Base-by-base conservation (phyloP, 2,113 vertebrate genomes). In the Scopus umbretta region DNA sequence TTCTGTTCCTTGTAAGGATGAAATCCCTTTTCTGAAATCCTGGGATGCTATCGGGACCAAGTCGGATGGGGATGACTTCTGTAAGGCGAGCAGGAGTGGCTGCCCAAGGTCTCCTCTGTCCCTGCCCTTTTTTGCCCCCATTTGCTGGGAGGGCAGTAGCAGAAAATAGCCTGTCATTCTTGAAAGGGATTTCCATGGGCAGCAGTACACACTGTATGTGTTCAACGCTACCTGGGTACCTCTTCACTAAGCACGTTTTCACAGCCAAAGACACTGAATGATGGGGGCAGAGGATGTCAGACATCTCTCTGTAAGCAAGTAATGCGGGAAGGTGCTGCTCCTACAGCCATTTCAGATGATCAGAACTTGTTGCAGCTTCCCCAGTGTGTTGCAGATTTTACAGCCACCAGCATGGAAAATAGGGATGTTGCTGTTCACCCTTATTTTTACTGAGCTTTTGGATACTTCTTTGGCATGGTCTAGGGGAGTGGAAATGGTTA, bases 341-440 rank as follows among this genome's bases (percentile, higher is more conserved):
- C 36, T 63, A 88, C 74, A 86, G 78, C 80, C 88, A 55, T 93
- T 93, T 91, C 83, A 34, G 59, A 42, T 72, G 25, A 27, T 83
- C 26, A 49, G 42, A 79, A 95, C 89, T 92, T 97, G 92, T 95
- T 91, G 94, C 88, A 88, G 73, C 45, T 86, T 90, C 70, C 62
- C 14, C 49, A 23, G 0, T 5, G 40, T 72, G 17, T 49, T 70
- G n/a, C 66, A 84, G 94, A 72, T 95, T 96, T 79, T 91, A 18
- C 79, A 75, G 32, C 34, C 34, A 23, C 12, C 21, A 36, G 52
- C 0, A 0, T 56, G 27, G 29, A 92, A 71, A 87, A 81, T 3
- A 49, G 30, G 25, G 25, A 75, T 32, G 30, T 25, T 90, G 34
- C 32, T 83, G 25, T 80, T 76, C 40, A n/a, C 20, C 26, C 6